Evolutionary conservation across 2,888 invertebrate genomes (phyloP), one percentile per base, ranked within the genome.

Genomic region (Eupsilia transversa): DNA sequence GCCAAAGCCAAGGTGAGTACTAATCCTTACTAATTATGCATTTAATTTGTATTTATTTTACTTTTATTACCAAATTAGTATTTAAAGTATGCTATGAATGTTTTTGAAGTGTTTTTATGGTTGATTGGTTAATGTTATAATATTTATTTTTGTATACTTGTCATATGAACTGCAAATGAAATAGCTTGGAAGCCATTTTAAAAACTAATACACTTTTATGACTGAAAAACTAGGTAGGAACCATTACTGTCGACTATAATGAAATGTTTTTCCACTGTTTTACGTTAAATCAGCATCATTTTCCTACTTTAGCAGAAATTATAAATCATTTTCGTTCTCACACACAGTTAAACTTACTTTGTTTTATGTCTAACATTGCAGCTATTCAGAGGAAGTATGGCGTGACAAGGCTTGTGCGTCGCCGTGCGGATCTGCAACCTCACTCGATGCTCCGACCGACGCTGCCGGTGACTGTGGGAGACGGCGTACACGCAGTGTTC

Each of bases 371-470:
- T n/a, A n/a, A 23, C 6, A 5, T 43, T 73, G 38, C 89, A 96
- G 96, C 80, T 96, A 95, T 77, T 96, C 96, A 0, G 96, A 96
- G 78, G 95, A 96, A 68, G 94, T 95, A 77, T 94, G 94, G 93
- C 95, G 94, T 54, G 94, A 94, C 4, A 90, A 90, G 59, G 83
- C 75, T 54, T 94, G 94, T 82, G 91, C 87, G 73, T 94, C 95
- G 0, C 92, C 93, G 3, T 69, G 77, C 52, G 91, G 91, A 9
- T 93, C 94, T 17, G 88, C 84, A n/a, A 91, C 89, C 35, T 91
- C 92, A 6, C 82, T 90, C 76, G 94, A 91, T 70, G 89, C 81
- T n/a, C 89, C 84, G 20, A 74, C 82, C 17, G 93, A 90, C 75
- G 94, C 90, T 14, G 93, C 92, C 17, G 93, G 94, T n/a, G 93